Evolutionary conservation across 2,113 vertebrate genomes (phyloP), one percentile per base, ranked within the genome.

Genomic region (Ceyx margarethae): DNA sequence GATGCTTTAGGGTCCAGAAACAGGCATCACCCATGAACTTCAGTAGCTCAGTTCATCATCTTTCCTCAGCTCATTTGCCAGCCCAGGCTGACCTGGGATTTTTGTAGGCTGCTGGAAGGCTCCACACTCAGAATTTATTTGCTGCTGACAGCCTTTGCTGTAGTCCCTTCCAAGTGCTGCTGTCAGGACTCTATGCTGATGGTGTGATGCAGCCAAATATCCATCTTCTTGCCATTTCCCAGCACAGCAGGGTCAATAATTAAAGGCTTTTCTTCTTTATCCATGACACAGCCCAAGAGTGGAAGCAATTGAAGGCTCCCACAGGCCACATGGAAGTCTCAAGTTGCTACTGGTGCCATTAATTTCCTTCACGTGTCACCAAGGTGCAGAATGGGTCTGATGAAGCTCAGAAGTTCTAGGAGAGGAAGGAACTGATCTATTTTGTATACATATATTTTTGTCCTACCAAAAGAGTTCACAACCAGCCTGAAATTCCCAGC

Each of bases 201-300:
- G 33, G 22, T 22, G 48, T 56, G 50, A 13, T 3, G 31, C 17
- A 65, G 57, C 50, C 64, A 74, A 90, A 91, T 58, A 60, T 85
- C 90, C 60, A 64, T 88, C 73, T 74, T 57, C 69, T n/a, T 80
- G 74, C 74, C 13, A n/a, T 57, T 75, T 53, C 37, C 35, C 82
- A 61, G 77, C 78, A 61, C 65, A 77, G 89, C 48, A 72, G 74
- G 76, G 66, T 93, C 92, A 91, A 89, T 91, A 95, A 97, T 96
- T 92, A 85, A 95, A 96, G 51, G 14, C 42, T 81, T 93, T 90
- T 78, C 56, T 78, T 75, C 58, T 75, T 75, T 33, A 42, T 56
- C 81, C 43, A 61, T 85, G 92, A 71, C 53, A 35, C 4, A 80
- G 43, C 65, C 93, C 82, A 68, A n/a, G 13, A 65, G 66, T 37